These are phyloP conservation scores for Neolamprologus modestus DNA, from an alignment of 2,113 vertebrate species.

Conservation along the genomic window DNA sequence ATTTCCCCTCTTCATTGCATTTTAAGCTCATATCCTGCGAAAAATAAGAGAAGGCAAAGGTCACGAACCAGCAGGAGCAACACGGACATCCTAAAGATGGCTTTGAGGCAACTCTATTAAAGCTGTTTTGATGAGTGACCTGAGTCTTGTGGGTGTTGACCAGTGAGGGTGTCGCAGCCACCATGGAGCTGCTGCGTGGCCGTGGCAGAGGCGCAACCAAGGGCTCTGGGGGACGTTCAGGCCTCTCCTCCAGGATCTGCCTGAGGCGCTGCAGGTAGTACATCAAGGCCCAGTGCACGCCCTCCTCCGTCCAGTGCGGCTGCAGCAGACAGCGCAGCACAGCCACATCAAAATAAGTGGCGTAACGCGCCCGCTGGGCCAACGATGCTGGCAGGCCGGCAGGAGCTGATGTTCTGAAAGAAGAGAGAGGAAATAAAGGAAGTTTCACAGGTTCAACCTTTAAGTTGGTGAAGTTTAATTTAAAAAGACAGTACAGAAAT, in stretches of 20 bases:
- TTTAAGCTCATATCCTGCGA: conserved; percentile 92
- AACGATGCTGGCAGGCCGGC: conserved; percentile 70
- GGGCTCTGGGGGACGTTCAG: conserved; percentile 80
- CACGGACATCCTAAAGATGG: neutral
- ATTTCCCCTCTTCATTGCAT: conserved; percentile 92
- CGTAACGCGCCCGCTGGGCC: conserved; percentile 86
- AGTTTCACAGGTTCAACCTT: neutral
- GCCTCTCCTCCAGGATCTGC: conserved; percentile 95
- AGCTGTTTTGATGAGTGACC: conserved; percentile 47
- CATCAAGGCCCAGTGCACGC: conserved; percentile 95
- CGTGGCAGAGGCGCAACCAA: conserved; percentile 79
- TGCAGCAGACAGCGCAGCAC: conserved; percentile 95
- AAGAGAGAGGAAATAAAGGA: neutral
- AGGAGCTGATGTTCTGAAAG: conserved; percentile 61
- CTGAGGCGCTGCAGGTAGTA: conserved; percentile 90
- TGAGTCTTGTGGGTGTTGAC: conserved; percentile 99
- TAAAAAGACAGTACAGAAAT: neutral
- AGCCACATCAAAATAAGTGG: conserved; percentile 94
- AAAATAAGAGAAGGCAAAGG: neutral
- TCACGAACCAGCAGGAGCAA: neutral
- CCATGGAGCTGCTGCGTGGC: conserved; percentile 97
- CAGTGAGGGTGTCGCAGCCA: conserved; percentile 88
- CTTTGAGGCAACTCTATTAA: neutral
- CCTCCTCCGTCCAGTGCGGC: conserved; percentile 95
- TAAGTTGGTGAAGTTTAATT: neutral